Conservation (phyloP, 2,888 invertebrate genomes). For the Drosophila seclusa region DNA sequence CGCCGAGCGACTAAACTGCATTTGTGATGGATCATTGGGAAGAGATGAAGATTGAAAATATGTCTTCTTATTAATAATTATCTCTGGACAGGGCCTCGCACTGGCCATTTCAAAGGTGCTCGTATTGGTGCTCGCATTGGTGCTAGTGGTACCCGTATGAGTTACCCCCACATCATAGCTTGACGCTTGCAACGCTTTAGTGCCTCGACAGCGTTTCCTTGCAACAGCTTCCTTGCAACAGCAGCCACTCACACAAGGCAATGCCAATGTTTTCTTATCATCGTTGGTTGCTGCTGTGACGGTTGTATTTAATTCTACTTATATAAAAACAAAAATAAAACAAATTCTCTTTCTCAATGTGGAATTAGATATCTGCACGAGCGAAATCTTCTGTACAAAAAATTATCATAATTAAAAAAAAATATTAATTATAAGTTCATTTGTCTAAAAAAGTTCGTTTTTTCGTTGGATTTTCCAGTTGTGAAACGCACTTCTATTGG, state of each 20-base stretch:
- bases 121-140: conserved; percentile 27
- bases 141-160: conserved; percentile 20
- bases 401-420: neutral
- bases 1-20: conserved; percentile 93
- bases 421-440: neutral
- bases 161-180: conserved; percentile 16
- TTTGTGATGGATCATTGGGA: conserved; percentile 55
- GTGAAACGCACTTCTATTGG: neutral
- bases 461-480: neutral
- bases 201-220: conserved; percentile 50
- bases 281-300: conserved; percentile 11
- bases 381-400: neutral
- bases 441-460: neutral
- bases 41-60: conserved; percentile 26
- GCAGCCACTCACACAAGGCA: conserved; percentile 25
- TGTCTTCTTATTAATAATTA: conserved; percentile 44
- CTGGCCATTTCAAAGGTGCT: conserved; percentile 30
- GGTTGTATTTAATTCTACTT: conserved; percentile 4
- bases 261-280: conserved; percentile 4
- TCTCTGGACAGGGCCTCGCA: conserved; percentile 16
- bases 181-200: conserved; percentile 15
- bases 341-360: neutral
- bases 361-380: conserved; percentile 15
- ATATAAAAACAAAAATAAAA: neutral
- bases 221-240: conserved; percentile 55